A percentile compares a stretch with the other conserved stretches of the same genome.
Conservation (phyloP, 2,797 vertebrate species). For the Myoxocephalus aenaeus region DNA sequence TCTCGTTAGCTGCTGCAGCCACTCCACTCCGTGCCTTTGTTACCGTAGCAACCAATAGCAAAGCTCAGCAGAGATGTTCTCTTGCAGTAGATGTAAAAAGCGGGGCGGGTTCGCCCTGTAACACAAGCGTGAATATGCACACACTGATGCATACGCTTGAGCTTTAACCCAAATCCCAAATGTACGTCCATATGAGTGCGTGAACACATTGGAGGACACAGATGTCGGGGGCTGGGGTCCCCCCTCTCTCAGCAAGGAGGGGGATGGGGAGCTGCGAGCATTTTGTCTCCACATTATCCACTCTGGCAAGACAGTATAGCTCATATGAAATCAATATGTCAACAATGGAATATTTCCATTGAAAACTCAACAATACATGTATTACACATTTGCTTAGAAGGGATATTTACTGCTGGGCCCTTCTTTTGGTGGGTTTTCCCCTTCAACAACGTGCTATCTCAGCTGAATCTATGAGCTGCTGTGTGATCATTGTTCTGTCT, state of each 20-base stretch:
- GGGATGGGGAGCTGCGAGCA: slow-evolving; percentile 63
- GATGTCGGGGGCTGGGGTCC: slow-evolving; percentile 43
- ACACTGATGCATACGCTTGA: slow-evolving; percentile 8
- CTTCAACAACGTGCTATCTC: slow-evolving; percentile 5
- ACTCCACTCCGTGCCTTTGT: slow-evolving; percentile 84
- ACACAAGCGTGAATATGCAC: background rate
- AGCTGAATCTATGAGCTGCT: background rate
- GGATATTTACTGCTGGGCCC: background rate
- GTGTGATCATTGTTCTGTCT: background rate
- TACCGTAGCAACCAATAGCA: slow-evolving; percentile 89
- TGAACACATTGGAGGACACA: slow-evolving; percentile 28
- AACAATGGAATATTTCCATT: slow-evolving; percentile 24
- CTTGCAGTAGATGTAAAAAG: slow-evolving; percentile 78
- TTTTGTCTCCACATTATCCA: slow-evolving; percentile 65
- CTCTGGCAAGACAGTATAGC: slow-evolving; percentile 16
- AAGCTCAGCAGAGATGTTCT: slow-evolving; percentile 80
- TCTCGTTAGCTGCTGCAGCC: slow-evolving; percentile 78
- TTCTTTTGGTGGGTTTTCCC: background rate
- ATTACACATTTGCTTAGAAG: background rate
- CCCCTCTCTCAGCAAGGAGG: slow-evolving; percentile 44
- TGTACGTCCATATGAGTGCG: slow-evolving; percentile 12
- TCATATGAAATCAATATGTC: slow-evolving; percentile 57
- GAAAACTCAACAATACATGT: slow-evolving; percentile 8
- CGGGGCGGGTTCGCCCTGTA: slow-evolving; percentile 51
- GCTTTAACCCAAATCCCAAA: slow-evolving; percentile 36